phyloP scores from a whole-genome alignment of 2,113 vertebrate genomes.

The Leptodactylus fuscus region DNA sequence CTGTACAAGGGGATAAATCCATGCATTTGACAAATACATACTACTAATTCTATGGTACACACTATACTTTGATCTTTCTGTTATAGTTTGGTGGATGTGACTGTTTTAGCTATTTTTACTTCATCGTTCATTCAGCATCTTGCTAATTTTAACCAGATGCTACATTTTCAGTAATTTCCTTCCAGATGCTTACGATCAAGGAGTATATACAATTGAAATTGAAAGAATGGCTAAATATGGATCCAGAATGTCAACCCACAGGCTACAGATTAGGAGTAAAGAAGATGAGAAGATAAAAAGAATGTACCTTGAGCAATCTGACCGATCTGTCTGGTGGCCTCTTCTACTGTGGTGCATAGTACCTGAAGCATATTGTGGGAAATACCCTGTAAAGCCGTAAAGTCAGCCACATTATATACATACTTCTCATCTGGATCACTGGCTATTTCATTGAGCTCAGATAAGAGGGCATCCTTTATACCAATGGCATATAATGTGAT shows the following conservation, averaged over 20 bases:
- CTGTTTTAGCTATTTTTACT: not conserved
- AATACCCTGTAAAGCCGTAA: constrained; percentile 64
- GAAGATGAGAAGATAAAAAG: not conserved
- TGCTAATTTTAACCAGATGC: constrained; percentile 1
- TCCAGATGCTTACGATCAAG: constrained; percentile 16
- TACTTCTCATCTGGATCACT: constrained; percentile 70
- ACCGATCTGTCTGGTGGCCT: constrained; percentile 61
- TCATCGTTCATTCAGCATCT: not conserved
- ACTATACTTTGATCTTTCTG: not conserved
- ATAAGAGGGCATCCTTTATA: constrained; percentile 53
- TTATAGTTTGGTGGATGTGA: not conserved
- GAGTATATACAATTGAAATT: not conserved
- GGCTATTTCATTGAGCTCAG: constrained; percentile 74
- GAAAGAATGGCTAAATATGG: not conserved
- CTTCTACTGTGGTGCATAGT: constrained; percentile 75
- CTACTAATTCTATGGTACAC: not conserved
- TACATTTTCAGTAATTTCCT: constrained; percentile 14
- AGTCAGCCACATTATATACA: constrained; percentile 71
- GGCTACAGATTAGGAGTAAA: constrained; percentile 37
- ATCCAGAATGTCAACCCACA: constrained; percentile 13
- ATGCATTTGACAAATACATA: not conserved
- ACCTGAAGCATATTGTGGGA: constrained; percentile 70
- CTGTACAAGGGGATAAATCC: too few species aligned
- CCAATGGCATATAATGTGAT: constrained; percentile 66
- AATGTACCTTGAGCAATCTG: constrained; percentile 65